A percentile compares a stretch with the other conserved stretches of the same genome.
These are phyloP conservation scores for Oreochromis mossambicus DNA, from an alignment of 2,797 vertebrate species.

Conservation along the genomic window DNA sequence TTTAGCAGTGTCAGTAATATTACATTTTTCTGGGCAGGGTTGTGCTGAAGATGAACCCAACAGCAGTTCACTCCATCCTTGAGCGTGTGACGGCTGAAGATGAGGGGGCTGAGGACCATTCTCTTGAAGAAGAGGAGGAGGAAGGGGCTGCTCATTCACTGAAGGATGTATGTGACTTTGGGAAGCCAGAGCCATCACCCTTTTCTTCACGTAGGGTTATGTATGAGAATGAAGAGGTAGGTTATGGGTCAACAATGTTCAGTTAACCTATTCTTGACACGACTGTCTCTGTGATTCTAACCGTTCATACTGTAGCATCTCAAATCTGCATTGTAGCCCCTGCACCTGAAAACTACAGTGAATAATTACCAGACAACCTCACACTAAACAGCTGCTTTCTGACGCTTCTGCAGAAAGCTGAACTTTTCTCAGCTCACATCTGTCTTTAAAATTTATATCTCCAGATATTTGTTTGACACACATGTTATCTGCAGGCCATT, in stretches of 20 bases:
- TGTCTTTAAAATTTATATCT: not conserved
- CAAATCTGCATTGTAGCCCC: not conserved
- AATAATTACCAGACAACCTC: not conserved
- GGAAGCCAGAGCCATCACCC: slow-evolving; percentile 92
- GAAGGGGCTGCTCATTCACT: slow-evolving; percentile 94
- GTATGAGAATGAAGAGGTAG: slow-evolving; percentile 99
- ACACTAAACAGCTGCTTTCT: not conserved
- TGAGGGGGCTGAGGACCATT: slow-evolving; percentile 84
- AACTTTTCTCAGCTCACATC: not conserved
- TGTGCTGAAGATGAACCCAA: slow-evolving; percentile 93
- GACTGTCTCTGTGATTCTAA: not conserved
- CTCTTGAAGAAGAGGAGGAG: slow-evolving; percentile 91
- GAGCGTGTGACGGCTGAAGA: slow-evolving; percentile 91
- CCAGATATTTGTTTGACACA: not conserved
- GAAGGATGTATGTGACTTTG: slow-evolving; percentile 96
- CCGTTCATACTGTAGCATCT: not conserved
- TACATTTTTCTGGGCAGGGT: slow-evolving; percentile 72
- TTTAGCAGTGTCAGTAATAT: not conserved
- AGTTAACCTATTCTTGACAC: not conserved
- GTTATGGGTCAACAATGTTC: not conserved
- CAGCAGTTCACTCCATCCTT: slow-evolving; percentile 92
- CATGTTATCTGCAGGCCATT: not conserved
- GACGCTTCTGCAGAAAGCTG: not conserved
- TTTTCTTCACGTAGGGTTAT: slow-evolving; percentile 97
- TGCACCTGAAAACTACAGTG: not conserved